Base-by-base conservation (phyloP, 2,888 invertebrate species). In the Glyphotaelius pellucidus region DNA sequence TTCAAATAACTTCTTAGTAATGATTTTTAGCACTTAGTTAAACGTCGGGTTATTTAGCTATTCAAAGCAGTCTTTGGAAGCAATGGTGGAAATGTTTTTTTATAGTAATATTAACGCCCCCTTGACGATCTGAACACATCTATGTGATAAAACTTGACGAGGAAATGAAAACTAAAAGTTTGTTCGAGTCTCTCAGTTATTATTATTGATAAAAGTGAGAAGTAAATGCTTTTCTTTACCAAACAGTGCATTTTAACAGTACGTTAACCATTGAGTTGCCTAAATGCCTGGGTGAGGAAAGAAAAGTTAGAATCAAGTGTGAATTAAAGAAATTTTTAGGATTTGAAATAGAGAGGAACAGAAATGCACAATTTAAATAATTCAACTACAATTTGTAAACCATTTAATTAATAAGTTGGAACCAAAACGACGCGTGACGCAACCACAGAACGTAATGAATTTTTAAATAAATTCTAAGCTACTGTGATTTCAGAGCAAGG, bases 1-100 rank as follows among this genome's bases (percentile, higher is more conserved):
- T 52, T 31, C 31, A 67, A 87, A 87, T 87, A 87, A 87, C 87
- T 87, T 32, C 67, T 32, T 67, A 35, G 67, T 87, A 87, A 87
- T 87, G 87, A 87, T 87, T 87, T 87, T 87, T 87, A 87, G 87
- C 87, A 87, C 87, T 87, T 87, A 87, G 67, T 67, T 32, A 67
- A 87, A 87, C 52, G 67, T 31, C 14, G 31, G 30, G 67, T 67
- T 67, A 32, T 87, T 87, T 67, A 25, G 87, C 14, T 32, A 67
- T 87, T 67, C 52, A 87, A 31, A 19, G 87, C 9, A 1, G 32
- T 87, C 32, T 87, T 87, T 32, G 47, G 87, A 87, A 87, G 67
- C 87, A 25, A 25, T 52, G 87, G 15, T 87, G 32, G 19, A 87
- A 87, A 67, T 87, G 52, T 32, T n/a, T 85, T 35, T 85, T 85